Percentiles rank a stretch among this genome's conserved stretches.
These are phyloP conservation scores for Peribatodes rhomboidaria DNA, from an alignment of 2,888 invertebrate species.

Conservation along the genomic window DNA sequence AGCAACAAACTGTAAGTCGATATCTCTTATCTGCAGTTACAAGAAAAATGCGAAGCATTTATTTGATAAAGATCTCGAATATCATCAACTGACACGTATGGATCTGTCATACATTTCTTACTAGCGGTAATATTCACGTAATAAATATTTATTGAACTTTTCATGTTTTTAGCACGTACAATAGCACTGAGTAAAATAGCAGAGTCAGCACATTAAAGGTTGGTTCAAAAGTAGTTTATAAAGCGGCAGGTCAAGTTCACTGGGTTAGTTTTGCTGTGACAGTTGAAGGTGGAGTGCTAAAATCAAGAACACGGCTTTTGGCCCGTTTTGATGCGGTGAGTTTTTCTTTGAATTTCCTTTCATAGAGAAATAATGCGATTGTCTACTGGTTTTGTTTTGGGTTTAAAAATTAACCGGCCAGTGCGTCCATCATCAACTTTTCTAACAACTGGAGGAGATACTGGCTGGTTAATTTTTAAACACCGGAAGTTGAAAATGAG, in stretches of 20 bases:
- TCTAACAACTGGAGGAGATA: too few species aligned
- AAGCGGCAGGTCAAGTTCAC: conserved; percentile 36
- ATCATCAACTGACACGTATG: conserved; percentile 36
- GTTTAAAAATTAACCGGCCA: too few species aligned
- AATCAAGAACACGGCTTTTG: not conserved
- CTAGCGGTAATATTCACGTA: conserved; percentile 45
- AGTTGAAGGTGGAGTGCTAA: conserved; percentile 18
- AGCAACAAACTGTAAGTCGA: not conserved
- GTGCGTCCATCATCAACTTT: too few species aligned
- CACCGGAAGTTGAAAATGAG: too few species aligned
- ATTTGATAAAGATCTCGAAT: conserved; percentile 25
- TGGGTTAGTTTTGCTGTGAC: conserved; percentile 29
- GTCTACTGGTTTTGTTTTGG: too few species aligned
- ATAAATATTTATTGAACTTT: conserved; percentile 38
- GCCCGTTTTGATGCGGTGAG: not conserved
- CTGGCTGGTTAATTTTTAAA: too few species aligned
- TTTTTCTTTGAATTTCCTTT: not conserved
- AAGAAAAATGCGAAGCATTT: conserved; percentile 30
- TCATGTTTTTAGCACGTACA: conserved; percentile 3
- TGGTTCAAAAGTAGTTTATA: conserved; percentile 22
- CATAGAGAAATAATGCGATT: too few species aligned
- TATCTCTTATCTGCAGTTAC: conserved; percentile 11
- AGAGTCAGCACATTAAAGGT: conserved; percentile 35
- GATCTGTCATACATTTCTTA: conserved; percentile 14
- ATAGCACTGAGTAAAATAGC: conserved; percentile 23